Percentiles rank a stretch among this genome's conserved stretches.
These are phyloP conservation scores for Ursus arctos DNA, from an alignment of 2,113 vertebrate species.

Conservation along the genomic window DNA sequence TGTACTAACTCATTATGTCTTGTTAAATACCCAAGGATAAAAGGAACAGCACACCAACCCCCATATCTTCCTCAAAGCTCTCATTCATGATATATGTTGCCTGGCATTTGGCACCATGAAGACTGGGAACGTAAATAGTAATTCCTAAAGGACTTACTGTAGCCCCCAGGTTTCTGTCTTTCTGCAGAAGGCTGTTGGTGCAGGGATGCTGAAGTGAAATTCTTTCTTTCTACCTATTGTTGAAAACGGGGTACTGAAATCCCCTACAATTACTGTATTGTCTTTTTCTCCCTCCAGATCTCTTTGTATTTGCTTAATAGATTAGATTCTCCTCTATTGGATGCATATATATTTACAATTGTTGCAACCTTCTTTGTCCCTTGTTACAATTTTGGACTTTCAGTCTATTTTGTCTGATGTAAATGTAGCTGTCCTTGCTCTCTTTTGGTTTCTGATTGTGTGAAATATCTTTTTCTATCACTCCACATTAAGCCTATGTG, in stretches of 20 bases:
- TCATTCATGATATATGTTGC: background rate
- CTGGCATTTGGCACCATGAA: background rate
- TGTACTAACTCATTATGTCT: background rate
- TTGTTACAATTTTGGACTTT: background rate
- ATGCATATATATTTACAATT: background rate
- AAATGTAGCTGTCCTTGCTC: background rate
- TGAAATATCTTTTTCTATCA: background rate
- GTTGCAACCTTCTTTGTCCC: background rate
- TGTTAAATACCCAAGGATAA: background rate
- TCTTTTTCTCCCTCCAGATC: background rate
- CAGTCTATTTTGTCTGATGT: background rate
- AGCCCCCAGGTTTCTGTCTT: background rate
- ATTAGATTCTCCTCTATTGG: background rate
- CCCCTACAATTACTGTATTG: background rate
- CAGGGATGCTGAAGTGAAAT: no score
- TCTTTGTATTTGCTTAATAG: background rate
- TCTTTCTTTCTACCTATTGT: background rate
- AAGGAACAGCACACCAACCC: background rate
- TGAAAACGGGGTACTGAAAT: background rate
- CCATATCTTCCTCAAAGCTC: background rate
- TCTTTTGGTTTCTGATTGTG: background rate
- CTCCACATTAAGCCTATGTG: background rate
- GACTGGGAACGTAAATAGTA: background rate
- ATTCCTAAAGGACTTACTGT: background rate
- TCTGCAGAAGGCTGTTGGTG: background rate